Evolutionary conservation across 2,888 invertebrate genomes (phyloP), one percentile per base, ranked within the genome.

Genomic region (Branchellion lobata): DNA sequence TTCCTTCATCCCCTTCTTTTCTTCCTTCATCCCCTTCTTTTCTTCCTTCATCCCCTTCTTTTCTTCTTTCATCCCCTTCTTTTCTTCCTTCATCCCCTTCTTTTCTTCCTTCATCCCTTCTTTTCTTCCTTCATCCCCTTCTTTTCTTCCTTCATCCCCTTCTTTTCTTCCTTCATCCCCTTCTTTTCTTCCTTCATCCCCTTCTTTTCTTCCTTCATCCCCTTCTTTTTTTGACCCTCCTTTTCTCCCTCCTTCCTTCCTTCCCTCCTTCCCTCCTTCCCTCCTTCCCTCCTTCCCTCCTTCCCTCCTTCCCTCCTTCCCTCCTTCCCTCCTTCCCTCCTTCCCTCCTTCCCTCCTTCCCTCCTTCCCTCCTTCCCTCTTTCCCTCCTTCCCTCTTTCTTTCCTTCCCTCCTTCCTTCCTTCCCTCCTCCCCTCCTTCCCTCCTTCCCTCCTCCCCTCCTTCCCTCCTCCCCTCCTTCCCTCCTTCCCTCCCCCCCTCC

Each of bases 351-450:
- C 68, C 40, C 68, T 36, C 0, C 36, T 34, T 78, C 78, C 65
- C 68, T 36, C 68, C 65, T 21, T 68, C 68, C 34, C 68, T 78
- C 65, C 65, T 0, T 68, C 68, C 36, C 65, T 69, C 68, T 36
- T 27, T 78, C 78, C 34, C 68, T 40, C 68, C 65, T 36, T 68
- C 36, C 11, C 68, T 78, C 40, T 68, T 34, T 65, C 11, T 34
- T 34, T 69, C 68, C 57, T 34, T 68, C 78, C 65, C 68, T 65
- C 36, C 34, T n/a, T 47, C 78, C 47, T 34, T 71, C 78, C 61
- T 31, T 68, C 71, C 69, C 78, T 78, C 40, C 11, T 47, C 31
- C 71, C 69, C 40, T 31, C 24, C 47, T 47, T 75, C 51, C 18
- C 11, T 47, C 75, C 51, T 53, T 53, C 24, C 47, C 75, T 75